Conservation (phyloP, 2,113 vertebrate species). For the Aramus guarauna region DNA sequence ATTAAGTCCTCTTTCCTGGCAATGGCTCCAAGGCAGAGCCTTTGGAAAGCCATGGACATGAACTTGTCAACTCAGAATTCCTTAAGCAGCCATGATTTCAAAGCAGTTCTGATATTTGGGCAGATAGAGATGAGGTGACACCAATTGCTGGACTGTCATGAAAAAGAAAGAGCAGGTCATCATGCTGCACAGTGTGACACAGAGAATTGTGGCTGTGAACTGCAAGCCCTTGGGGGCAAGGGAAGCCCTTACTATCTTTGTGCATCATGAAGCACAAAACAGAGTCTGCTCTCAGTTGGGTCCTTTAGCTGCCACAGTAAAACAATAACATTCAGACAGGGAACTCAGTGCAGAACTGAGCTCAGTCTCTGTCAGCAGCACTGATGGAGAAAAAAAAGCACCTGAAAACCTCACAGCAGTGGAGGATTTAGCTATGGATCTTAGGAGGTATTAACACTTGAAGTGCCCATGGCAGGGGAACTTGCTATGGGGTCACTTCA, state of each 20-base stretch:
- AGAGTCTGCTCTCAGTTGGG: background rate
- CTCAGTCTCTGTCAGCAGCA: background rate
- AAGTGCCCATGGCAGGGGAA: accelerated
- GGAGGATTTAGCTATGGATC: background rate
- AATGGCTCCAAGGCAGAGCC: background rate
- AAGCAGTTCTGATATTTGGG: background rate
- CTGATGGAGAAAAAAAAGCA: background rate
- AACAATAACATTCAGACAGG: background rate
- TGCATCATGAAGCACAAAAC: background rate
- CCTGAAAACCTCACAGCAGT: background rate
- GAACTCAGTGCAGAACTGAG: background rate
- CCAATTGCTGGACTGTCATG: background rate
- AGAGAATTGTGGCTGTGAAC: background rate
- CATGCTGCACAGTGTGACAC: background rate
- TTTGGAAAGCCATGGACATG: background rate
- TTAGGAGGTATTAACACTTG: background rate
- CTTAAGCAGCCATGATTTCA: background rate
- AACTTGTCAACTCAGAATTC: background rate
- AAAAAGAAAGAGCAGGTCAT: background rate
- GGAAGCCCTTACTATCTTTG: background rate
- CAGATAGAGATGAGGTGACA: background rate
- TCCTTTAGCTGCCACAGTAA: background rate
- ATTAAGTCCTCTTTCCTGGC: background rate
- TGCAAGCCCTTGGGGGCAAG: background rate
- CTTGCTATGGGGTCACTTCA: background rate